A percentile compares a stretch with the other conserved stretches of the same genome.
phyloP scores from a whole-genome alignment of 2,797 vertebrate genomes.

The Scleropages formosus region DNA sequence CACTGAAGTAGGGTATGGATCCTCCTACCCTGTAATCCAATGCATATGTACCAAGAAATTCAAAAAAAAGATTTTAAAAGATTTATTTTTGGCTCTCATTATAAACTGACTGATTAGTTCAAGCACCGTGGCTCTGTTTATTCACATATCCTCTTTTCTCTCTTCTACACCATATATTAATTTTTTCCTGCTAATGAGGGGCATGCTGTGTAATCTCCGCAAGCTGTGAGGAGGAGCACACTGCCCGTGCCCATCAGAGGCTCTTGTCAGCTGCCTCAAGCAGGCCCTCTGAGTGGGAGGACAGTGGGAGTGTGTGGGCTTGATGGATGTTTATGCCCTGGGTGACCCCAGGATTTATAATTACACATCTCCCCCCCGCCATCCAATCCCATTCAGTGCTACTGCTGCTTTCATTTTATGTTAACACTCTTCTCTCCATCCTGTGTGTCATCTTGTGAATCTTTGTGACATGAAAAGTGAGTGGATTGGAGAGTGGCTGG shows the following conservation, averaged over 20 bases:
- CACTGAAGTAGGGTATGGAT: too few relatives aligned
- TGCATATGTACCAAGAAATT: neutral
- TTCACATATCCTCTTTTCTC: neutral
- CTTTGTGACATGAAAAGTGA: too few relatives aligned
- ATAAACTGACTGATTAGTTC: neutral
- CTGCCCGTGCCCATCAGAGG: slow-evolving; percentile 13
- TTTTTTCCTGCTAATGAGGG: neutral
- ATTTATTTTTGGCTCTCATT: neutral
- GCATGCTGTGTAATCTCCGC: neutral
- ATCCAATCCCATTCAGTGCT: neutral
- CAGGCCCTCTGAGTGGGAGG: neutral
- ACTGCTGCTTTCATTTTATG: neutral
- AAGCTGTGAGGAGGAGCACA: neutral
- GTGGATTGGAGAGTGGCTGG: too few relatives aligned
- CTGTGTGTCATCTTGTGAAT: too few relatives aligned
- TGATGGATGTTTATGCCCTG: slow-evolving; percentile 2
- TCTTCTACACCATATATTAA: neutral
- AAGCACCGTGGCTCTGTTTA: neutral
- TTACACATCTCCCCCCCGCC: too few relatives aligned
- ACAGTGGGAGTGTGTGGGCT: neutral
- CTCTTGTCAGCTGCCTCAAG: slow-evolving; percentile 2
- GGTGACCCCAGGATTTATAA: neutral
- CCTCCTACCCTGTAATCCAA: too few relatives aligned
- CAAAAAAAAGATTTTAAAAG: neutral
- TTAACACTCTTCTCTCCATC: slow-evolving; percentile 2